Evolutionary conservation across 2,797 vertebrate species (phyloP), one percentile per base, ranked within the genome.

Genomic region (Carapus acus): DNA sequence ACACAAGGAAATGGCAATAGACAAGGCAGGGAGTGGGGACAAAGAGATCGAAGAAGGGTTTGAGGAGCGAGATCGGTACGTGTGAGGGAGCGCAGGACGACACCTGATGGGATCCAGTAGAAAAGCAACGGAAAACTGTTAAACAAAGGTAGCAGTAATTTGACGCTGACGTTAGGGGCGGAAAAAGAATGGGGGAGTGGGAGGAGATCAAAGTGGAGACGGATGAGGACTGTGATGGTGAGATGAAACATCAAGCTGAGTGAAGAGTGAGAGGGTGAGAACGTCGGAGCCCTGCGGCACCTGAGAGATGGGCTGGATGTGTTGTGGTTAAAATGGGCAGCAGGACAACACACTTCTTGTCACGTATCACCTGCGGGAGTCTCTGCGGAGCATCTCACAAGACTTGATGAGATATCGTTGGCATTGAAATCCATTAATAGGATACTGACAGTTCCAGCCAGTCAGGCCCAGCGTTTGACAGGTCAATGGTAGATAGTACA

Each of bases 111-210:
- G 44, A 46, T 11, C 16, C 23, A 67, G 51, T 61, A 57, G 66
- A 53, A 59, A 54, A 56, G 62, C 61, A 62, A 1, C 27, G 20
- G 19, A 14, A 57, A 63, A 54, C 41, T 68, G 76, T 72, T 71
- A 87, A 87, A 86, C 76, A 83, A 62, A 63, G 49, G 69, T 78
- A 76, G 74, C 73, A 80, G 81, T 80, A 82, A 78, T 8, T 48
- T 63, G 59, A 58, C 57, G 74, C 62, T 42, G 51, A 53, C 24
- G 59, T 44, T 63, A 51, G 36, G 61, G 75, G 72, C 67, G 70
- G 75, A 80, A 82, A 71, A 57, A 62, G 72, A 41, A 13, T 4
- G 33, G 41, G 34, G 69, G 65, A 55, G 71, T 9, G 47, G 67
- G 60, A 65, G 60, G 27, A 55, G 74, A 83, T 83, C 70, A 79